Evolutionary conservation across 2,888 invertebrate species (phyloP), one percentile per base, ranked within the genome.

Genomic region (Pyrrhia umbra): DNA sequence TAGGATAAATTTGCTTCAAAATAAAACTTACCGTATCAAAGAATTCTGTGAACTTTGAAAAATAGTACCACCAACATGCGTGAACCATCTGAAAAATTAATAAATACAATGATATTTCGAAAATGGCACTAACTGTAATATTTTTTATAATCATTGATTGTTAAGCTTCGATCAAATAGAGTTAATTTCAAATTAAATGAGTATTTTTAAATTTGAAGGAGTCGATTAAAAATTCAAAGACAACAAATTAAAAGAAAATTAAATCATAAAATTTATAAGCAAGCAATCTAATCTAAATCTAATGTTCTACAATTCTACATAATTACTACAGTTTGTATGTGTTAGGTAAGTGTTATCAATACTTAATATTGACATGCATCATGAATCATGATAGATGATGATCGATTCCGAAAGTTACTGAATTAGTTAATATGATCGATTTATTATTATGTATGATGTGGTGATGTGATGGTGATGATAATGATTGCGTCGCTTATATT

Each of bases 31-130:
- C 98, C 93, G 99, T 99, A 94, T 99, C 99, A 93, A 98, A 96
- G 91, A 99, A 98, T 94, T 99, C 99, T 81, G 98, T 98, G 94
- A 98, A 98, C 93, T 99, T 99, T 58, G 99, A 98, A 91, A 99
- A 97, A 92, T 97, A 98, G 93, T 99, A 99, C 98, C 98, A 98
- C 98, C 98, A 99, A 90, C 98, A 98, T 40, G 97, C 97, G 90
- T 97, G 96, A 62, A 97, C 98, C 98, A 99, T 98, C 98, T 98
- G 96, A 82, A 96, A 96, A 85, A 65, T 67, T 1, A 37, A 63
- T 9, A 49, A 6, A 37, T 39, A 40, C 40, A 51, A 58, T 59
- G 6, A 30, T 27, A 58, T 57, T 27, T 20, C 46, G 34, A 42
- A 50, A 47, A 37, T 46, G 16, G 45, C 4, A 8, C 16, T 34